Percentiles rank a stretch among this genome's conserved stretches.
These are phyloP conservation scores for Drosophila picticornis DNA, from an alignment of 2,888 invertebrate genomes.

Conservation along the genomic window DNA sequence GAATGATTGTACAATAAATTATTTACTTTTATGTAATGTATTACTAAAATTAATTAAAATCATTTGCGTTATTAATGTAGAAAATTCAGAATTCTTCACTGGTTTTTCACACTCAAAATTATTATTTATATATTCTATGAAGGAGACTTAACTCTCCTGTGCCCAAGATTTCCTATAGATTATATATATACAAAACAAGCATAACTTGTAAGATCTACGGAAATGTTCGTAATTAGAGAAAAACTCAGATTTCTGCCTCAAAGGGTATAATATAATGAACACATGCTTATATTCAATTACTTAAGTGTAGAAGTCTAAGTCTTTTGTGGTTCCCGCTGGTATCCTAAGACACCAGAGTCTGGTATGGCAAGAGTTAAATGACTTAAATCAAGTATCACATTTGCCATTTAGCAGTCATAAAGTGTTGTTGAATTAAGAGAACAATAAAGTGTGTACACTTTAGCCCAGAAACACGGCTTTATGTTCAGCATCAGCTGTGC, in stretches of 20 bases:
- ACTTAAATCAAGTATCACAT: conserved; percentile 6
- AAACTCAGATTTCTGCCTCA: neutral
- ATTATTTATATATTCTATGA: too few species aligned
- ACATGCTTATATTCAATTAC: neutral
- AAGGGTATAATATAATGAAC: neutral
- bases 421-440: conserved; percentile 12
- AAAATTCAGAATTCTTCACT: neutral
- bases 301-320: neutral
- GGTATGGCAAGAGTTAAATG: conserved; percentile 6
- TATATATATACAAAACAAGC: too few species aligned
- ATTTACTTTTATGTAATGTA: too few species aligned
- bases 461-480: neutral
- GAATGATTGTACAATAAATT: too few species aligned
- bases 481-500: conserved; percentile 17
- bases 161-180: neutral
- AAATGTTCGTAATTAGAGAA: neutral
- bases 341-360: too few species aligned
- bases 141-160: too few species aligned
- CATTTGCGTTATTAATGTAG: neutral
- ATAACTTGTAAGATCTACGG: neutral
- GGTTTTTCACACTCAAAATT: too few species aligned
- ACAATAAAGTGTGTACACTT: conserved; percentile 32
- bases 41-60: too few species aligned
- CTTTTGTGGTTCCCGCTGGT: neutral
- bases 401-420: neutral